Base-by-base conservation (phyloP, 2,113 vertebrate species). In the Daubentonia madagascariensis region DNA sequence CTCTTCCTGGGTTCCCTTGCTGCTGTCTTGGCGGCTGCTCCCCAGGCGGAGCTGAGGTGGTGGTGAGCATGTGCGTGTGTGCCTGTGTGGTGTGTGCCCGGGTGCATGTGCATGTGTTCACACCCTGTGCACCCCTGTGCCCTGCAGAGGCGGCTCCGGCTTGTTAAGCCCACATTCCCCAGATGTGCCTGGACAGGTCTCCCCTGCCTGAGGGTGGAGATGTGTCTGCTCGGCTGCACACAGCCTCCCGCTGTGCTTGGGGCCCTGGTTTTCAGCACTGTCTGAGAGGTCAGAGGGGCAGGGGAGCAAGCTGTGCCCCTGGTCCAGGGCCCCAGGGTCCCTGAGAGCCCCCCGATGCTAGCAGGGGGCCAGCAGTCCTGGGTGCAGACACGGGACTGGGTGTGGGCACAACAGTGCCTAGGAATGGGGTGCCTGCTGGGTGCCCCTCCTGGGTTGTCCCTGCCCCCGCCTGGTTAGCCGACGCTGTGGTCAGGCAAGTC, bases 351-450 rank as follows among this genome's bases (percentile, higher is more conserved):
- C 52, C 70, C 10, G 8, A 10, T 30, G 52, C 37, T 45, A 16
- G 81, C 35, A 7, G 40, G 43, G 3, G 32, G 65, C 72, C 59
- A 9, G 54, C 43, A 48, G 32, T 48, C 12, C 78, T 45, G 37
- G 85, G 30, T 23, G 16, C 10, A 12, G 30, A 40, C 45, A 30
- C 8, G 18, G 1, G 1, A 3, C 2, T 11, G 32, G 43, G 16
- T 30, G 1, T 50, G 5, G 63, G n/a, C 4, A 7, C 0, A 1
- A 13, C 0, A 0, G 40, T 40, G 45, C 16, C 17, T 1, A 35
- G 57, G 61, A 28, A 2, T 7, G 20, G 20, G n/a, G 7, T n/a
- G 23, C 13, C 18, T 25, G 63, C 30, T 22, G 11, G 2, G 6
- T 8, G 35, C 35, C 45, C 13, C 5, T 8, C 25, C 32, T 43